Evolutionary conservation across 2,888 invertebrate species (phyloP).

Genomic region (Parnassius mnemosyne): DNA sequence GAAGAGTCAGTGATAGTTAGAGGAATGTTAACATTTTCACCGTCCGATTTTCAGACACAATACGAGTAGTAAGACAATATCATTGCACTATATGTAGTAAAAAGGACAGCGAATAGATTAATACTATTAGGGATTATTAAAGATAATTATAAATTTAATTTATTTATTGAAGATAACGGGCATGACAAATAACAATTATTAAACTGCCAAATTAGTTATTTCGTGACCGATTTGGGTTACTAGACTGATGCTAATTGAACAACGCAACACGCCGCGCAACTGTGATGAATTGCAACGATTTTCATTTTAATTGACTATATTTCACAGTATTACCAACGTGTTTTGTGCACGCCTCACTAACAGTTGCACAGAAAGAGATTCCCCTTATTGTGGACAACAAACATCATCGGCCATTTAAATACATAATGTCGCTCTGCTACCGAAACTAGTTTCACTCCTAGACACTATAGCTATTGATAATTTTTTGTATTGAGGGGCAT

Average conservation of each 20-base stretch:
- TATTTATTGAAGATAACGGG: too few species aligned
- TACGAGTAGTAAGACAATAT: too few species aligned
- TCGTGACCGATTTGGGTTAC: constrained; percentile 17
- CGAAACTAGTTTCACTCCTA: constrained; percentile 19
- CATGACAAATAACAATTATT: constrained; percentile 19
- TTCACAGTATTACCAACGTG: constrained; percentile 7
- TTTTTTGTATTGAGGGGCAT: constrained; percentile 6
- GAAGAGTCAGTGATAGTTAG: too few species aligned
- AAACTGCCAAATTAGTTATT: constrained; percentile 23
- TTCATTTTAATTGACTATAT: constrained; percentile 19
- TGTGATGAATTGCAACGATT: constrained; percentile 15
- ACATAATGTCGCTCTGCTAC: constrained; percentile 3
- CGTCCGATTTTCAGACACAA: too few species aligned
- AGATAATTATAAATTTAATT: not conserved
- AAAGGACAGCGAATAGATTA: too few species aligned
- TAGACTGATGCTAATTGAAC: constrained; percentile 23
- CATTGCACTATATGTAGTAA: too few species aligned
- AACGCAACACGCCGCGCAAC: constrained; percentile 21
- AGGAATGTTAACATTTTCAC: too few species aligned
- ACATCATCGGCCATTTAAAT: constrained; percentile 11
- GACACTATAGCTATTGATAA: constrained; percentile 10
- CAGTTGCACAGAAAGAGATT: constrained; percentile 8
- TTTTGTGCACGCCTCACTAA: constrained; percentile 11
- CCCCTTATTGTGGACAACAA: constrained; percentile 3
- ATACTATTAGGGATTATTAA: not conserved